Percentiles rank a stretch among this genome's conserved stretches.
These are phyloP conservation scores for Penaeus indicus DNA, from an alignment of 1,140 invertebrate genomes.

Conservation along the genomic window DNA sequence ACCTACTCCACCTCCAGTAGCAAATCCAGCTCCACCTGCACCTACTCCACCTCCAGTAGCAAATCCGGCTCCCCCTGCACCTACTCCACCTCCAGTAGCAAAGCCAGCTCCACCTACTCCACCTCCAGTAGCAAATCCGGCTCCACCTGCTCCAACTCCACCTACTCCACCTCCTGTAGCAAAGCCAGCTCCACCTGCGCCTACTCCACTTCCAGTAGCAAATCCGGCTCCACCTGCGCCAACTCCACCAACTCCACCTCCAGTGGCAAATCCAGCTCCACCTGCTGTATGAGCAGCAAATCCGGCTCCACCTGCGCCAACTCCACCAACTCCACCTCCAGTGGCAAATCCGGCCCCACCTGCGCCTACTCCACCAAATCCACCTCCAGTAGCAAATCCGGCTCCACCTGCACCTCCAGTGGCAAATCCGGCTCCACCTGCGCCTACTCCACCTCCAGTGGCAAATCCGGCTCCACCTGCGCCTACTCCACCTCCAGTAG, in stretches of 20 bases:
- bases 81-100: neutral
- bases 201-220: neutral
- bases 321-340: neutral
- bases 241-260: too few species aligned
- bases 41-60: neutral
- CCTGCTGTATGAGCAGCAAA: constrained; percentile 14
- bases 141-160: neutral
- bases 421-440: too few species aligned
- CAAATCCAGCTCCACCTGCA: constrained; percentile 11
- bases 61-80: neutral
- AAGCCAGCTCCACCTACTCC: neutral
- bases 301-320: constrained; percentile 2
- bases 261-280: constrained; percentile 20
- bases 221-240: neutral
- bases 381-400: too few species aligned
- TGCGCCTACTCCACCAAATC: too few species aligned
- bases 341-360: neutral
- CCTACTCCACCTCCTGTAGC: constrained; percentile 2
- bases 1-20: neutral
- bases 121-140: neutral
- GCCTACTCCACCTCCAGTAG: too few species aligned
- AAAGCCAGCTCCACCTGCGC: neutral
- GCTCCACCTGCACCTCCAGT: too few species aligned
- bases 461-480: too few species aligned
- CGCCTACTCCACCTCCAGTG: too few species aligned